A percentile compares a stretch with the other conserved stretches of the same genome.
Conservation (phyloP, 2,888 invertebrate genomes). For the Lasioglossum marginatum region DNA sequence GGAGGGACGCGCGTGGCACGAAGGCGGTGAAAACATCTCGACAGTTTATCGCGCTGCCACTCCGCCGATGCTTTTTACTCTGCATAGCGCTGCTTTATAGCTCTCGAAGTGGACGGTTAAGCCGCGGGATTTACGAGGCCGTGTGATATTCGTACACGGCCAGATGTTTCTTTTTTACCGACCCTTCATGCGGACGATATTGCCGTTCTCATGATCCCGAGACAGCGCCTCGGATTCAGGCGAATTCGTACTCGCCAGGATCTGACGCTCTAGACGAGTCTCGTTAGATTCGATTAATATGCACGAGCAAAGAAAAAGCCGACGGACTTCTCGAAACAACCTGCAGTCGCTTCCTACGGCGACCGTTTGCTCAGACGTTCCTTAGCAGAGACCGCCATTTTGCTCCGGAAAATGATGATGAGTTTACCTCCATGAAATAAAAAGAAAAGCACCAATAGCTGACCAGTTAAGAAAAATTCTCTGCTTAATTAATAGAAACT, state of each 20-base stretch:
- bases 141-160: constrained; percentile 51
- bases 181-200: background rate
- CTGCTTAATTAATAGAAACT: no score
- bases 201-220: background rate
- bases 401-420: no score
- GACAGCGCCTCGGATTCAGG: background rate
- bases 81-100: constrained; percentile 58
- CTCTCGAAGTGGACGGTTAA: constrained; percentile 46
- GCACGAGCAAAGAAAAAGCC: background rate
- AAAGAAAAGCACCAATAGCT: background rate
- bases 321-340: background rate
- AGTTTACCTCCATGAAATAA: background rate
- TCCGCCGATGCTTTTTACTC: constrained; percentile 53
- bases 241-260: background rate
- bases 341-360: background rate
- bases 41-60: constrained; percentile 62
- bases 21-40: constrained; percentile 59
- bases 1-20: constrained; percentile 43
- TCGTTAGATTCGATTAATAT: background rate
- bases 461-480: no score
- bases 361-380: background rate
- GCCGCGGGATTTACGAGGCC: constrained; percentile 50
- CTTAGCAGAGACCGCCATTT: background rate
- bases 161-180: constrained; percentile 42
- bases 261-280: background rate